Conservation (phyloP, 2,797 vertebrate species). For the Siniperca undulata region DNA sequence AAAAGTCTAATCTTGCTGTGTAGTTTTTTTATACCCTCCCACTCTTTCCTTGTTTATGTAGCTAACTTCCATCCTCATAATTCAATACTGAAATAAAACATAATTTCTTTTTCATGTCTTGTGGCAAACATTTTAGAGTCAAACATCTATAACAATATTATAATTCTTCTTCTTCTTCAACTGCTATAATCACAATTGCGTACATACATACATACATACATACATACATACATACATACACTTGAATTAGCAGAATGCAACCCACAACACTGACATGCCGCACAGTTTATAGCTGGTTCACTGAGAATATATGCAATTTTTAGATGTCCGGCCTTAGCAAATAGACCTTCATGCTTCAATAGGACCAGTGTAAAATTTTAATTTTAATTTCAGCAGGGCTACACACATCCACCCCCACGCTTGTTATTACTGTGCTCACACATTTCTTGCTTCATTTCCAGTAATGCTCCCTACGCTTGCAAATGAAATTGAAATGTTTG, state of each 20-base stretch:
- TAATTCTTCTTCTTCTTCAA: no score
- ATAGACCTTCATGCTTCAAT: constrained; percentile 31
- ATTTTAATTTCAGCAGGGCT: constrained; percentile 37
- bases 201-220: no score
- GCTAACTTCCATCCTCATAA: neutral
- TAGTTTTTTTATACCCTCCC: neutral
- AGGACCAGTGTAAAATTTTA: constrained; percentile 33
- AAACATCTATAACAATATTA: neutral
- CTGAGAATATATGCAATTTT: constrained; percentile 20
- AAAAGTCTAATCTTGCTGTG: neutral
- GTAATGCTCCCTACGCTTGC: constrained; percentile 13
- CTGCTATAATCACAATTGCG: no score
- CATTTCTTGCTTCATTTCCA: constrained; percentile 51
- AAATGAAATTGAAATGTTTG: constrained; percentile 46
- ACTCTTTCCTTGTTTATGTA: neutral
- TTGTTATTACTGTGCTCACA: constrained; percentile 32
- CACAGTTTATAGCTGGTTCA: neutral
- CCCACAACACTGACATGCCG: neutral
- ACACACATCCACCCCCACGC: constrained; percentile 20
- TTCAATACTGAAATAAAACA: neutral
- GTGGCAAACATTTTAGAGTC: neutral
- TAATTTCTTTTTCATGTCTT: no score
- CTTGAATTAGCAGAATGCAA: neutral
- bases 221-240: no score
- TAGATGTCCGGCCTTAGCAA: constrained; percentile 39